Percentiles rank a stretch among this genome's conserved stretches.
These are phyloP conservation scores for Nineta flava DNA, from an alignment of 2,888 invertebrate genomes.

Conservation along the genomic window DNA sequence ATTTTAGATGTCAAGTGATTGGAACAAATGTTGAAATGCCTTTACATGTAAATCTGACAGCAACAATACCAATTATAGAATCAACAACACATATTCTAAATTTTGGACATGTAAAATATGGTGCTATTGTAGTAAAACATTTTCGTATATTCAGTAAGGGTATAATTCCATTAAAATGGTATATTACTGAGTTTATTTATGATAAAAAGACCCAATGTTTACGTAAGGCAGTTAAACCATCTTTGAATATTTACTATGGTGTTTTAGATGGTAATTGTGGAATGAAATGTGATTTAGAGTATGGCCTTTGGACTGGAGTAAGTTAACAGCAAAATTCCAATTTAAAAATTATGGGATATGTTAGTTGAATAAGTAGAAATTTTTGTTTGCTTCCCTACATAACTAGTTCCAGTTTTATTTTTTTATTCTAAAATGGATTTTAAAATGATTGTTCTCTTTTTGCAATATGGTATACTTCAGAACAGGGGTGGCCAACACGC, in stretches of 20 bases:
- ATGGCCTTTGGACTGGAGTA: background rate
- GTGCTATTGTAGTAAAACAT: background rate
- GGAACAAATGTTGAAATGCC: background rate
- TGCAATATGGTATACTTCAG: no score
- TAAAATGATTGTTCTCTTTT: no score
- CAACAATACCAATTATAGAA: background rate
- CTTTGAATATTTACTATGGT: no score
- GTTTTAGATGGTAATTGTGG: background rate
- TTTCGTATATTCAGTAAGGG: background rate
- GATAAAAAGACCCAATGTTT: background rate
- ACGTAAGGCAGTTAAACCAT: background rate
- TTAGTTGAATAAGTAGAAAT: no score
- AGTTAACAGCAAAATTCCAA: background rate
- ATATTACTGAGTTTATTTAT: slow-evolving; percentile 4
- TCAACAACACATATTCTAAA: slow-evolving; percentile 2
- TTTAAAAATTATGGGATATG: no score
- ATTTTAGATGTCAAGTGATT: background rate
- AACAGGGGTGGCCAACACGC: no score
- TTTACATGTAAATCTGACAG: background rate
- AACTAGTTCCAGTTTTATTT: no score
- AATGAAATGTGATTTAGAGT: background rate
- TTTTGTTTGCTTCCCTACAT: no score
- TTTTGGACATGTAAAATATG: slow-evolving; percentile 4
- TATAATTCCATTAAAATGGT: background rate
- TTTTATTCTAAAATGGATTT: no score